A percentile compares a stretch with the other conserved stretches of the same genome.
Evolutionary conservation across 2,888 invertebrate genomes (phyloP).

Genomic region (Drosophila algonquin): DNA sequence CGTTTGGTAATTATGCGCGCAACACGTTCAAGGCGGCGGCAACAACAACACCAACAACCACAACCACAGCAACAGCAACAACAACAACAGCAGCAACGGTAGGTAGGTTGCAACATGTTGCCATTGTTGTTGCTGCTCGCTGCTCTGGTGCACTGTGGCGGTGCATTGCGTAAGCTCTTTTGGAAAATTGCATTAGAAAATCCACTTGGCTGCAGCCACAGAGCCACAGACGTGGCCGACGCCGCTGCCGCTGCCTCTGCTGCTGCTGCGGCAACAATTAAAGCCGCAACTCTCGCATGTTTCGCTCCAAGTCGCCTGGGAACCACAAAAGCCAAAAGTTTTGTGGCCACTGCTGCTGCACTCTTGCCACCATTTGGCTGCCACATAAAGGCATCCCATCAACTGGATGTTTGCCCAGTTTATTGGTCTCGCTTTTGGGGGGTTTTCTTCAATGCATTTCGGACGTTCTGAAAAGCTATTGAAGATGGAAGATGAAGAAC

Average conservation of each 20-base stretch:
- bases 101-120: conserved; percentile 62
- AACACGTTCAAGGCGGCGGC: conserved; percentile 73
- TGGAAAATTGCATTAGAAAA: conserved; percentile 77
- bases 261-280: conserved; percentile 69
- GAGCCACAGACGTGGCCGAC: conserved; percentile 9
- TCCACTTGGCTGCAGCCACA: conserved; percentile 60
- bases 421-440: conserved; percentile 37
- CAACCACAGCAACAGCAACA: conserved; percentile 36
- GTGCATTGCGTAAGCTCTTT: conserved; percentile 62
- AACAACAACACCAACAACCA: conserved; percentile 39
- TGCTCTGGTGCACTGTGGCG: conserved; percentile 24
- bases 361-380: conserved; percentile 18
- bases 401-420: conserved; percentile 47
- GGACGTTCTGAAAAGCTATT: conserved; percentile 69
- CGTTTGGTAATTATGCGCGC: conserved; percentile 70
- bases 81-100: conserved; percentile 1
- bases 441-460: conserved; percentile 10
- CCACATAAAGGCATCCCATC: conserved; percentile 46
- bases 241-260: conserved; percentile 41
- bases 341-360: conserved; percentile 19
- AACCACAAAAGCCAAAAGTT: conserved; percentile 70
- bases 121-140: conserved; percentile 59
- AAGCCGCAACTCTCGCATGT: conserved; percentile 74
- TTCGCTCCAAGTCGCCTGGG: conserved; percentile 71
- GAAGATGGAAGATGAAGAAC: conserved; percentile 38